These are phyloP conservation scores for Trachops cirrhosus DNA, from an alignment of 2,797 vertebrate species.

Conservation along the genomic window DNA sequence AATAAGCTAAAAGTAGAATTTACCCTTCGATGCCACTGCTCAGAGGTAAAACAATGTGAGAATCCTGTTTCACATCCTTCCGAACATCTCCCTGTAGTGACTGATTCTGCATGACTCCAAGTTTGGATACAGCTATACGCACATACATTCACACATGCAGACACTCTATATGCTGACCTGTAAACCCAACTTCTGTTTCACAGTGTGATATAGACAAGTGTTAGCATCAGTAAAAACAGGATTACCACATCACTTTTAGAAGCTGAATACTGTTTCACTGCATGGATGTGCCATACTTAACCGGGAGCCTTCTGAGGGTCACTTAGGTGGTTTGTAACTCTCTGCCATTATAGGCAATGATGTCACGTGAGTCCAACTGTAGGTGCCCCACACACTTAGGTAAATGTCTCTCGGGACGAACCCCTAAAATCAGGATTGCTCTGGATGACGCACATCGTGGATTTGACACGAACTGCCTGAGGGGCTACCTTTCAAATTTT, in stretches of 20 bases:
- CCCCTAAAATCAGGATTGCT: not conserved
- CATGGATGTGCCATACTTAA: not conserved
- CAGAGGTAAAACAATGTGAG: not conserved
- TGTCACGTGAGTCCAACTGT: not conserved
- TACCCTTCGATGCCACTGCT: not conserved
- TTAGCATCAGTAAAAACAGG: not conserved
- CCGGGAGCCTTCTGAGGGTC: not conserved
- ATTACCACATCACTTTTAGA: not conserved
- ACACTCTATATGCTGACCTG: not conserved
- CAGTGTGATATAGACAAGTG: not conserved
- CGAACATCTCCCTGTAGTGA: not conserved
- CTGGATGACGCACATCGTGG: not conserved
- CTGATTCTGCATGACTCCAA: not conserved
- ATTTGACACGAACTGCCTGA: not conserved
- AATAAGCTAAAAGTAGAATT: not conserved
- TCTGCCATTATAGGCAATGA: not conserved
- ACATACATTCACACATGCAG: not conserved
- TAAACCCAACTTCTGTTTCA: slow-evolving; percentile 4
- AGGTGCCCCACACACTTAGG: not conserved
- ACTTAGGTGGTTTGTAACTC: not conserved
- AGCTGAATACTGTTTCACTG: not conserved
- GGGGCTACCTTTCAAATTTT: not conserved
- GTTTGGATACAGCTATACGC: not conserved
- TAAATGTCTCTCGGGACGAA: not conserved
- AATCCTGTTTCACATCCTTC: not conserved